Evolutionary conservation across 2,113 vertebrate genomes (phyloP).

Genomic region (Boleophthalmus pectinirostris): DNA sequence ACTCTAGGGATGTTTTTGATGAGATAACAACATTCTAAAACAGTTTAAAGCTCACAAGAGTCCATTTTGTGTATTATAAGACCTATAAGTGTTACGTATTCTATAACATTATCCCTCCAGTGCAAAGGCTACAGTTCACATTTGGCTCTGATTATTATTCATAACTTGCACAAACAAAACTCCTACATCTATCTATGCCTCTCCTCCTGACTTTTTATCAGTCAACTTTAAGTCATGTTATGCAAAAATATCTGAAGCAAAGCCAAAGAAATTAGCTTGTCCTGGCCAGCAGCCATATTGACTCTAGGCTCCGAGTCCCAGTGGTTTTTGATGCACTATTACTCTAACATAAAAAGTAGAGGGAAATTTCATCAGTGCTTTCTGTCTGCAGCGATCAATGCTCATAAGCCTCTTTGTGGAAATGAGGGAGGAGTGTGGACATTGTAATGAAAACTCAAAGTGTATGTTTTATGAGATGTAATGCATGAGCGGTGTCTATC

Average conservation of each 20-base stretch:
- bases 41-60: no score
- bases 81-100: not conserved
- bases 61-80: no score
- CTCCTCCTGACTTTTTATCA: slow-evolving; percentile 11
- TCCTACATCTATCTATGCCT: slow-evolving; percentile 12
- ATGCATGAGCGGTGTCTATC: slow-evolving; percentile 51
- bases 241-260: slow-evolving; percentile 52
- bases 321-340: slow-evolving; percentile 61
- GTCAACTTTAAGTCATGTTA: slow-evolving; percentile 43
- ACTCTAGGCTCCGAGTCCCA: slow-evolving; percentile 49
- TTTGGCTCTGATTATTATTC: slow-evolving; percentile 11
- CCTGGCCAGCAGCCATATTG: slow-evolving; percentile 63
- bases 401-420: slow-evolving; percentile 47
- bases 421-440: slow-evolving; percentile 34
- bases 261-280: slow-evolving; percentile 65
- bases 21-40: no score
- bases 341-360: slow-evolving; percentile 41
- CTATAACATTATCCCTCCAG: not conserved
- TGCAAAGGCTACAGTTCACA: not conserved
- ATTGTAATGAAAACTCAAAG: slow-evolving; percentile 42
- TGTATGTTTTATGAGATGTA: slow-evolving; percentile 39
- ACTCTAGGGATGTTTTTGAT: no score
- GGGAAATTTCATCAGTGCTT: slow-evolving; percentile 38
- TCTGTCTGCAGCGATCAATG: slow-evolving; percentile 40
- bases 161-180: slow-evolving; percentile 1